Evolutionary conservation across 2,888 invertebrate species (phyloP), one percentile per base, ranked within the genome.

Genomic region (Melipona beecheii): DNA sequence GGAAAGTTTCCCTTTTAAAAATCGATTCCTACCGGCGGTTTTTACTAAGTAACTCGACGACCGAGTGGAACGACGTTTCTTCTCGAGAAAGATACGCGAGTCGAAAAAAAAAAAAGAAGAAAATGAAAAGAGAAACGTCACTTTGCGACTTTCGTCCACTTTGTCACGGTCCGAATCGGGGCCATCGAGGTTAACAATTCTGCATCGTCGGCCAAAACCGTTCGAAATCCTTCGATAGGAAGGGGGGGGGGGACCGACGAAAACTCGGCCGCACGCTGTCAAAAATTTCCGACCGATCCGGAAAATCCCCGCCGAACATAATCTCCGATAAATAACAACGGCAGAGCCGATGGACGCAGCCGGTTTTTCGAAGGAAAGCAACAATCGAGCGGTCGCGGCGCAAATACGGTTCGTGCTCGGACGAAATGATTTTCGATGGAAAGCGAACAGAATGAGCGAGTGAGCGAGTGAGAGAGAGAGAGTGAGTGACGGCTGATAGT

Each of bases 391-490:
- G 62, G 75, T 56, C 54, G 52, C 27, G 17, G 60, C 52, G 81
- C 72, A 80, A 78, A 81, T 75, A 84, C 72, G 76, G 56, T 58
- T 58, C 56, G n/a, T n/a, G 56, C 60, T 78, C 71, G 75, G 71
- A 73, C 84, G 81, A 80, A 80, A 78, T 87, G 83, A 86, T 87
- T 84, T 79, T 81, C 75, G 85, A 84, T 78, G 83, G 74, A 80
- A 86, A 75, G 58, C 66, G 17, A 11, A 50, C 11, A 50, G 73
- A 21, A 24, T 15, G 52, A 36, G 50, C 0, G 21, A 31, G 43
- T 1, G 43, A 2, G 2, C 13, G 21, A 43, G 75, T 58, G 24
- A 65, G 19, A 21, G 17, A 71, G 62, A 50, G 31, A 50, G 72
- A 21, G 60, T 43, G 19, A 11, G 11, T 0, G 36, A 36, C 1